Conservation (phyloP, 2,888 invertebrate species). For the Ormyrus rosae region DNA sequence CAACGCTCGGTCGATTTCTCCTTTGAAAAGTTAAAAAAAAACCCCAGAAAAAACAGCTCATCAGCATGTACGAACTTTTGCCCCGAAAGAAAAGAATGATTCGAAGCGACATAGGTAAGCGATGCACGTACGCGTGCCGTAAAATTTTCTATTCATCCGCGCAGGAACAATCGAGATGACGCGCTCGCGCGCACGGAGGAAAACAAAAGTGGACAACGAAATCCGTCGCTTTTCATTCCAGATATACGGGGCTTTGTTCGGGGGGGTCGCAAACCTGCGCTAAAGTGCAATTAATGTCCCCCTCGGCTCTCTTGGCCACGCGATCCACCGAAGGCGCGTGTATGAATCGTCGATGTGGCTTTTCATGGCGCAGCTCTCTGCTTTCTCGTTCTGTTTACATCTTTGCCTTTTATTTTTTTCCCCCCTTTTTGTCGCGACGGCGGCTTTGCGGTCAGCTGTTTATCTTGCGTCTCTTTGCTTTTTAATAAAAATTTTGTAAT, state of each 20-base stretch:
- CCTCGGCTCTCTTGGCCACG: constrained; percentile 31
- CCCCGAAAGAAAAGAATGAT: constrained; percentile 15
- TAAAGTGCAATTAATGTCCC: constrained; percentile 56
- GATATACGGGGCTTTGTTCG: constrained; percentile 5
- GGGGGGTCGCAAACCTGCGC: constrained; percentile 6
- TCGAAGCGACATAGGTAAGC: constrained; percentile 23
- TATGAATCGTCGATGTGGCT: background rate
- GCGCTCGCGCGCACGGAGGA: constrained; percentile 3
- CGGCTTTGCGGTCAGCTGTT: no score
- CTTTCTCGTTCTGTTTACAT: background rate
- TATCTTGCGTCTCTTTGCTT: no score
- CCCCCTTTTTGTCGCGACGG: no score
- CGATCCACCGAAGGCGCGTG: constrained; percentile 8
- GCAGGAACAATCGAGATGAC: constrained; percentile 21
- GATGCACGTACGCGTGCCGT: constrained; percentile 23
- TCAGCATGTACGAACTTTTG: background rate
- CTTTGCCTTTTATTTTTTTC: no score
- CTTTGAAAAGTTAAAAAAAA: no score
- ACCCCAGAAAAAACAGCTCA: background rate
- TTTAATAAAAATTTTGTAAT: no score
- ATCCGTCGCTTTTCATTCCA: constrained; percentile 37
- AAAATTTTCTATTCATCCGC: constrained; percentile 36
- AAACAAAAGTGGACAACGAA: constrained; percentile 40
- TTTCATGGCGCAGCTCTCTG: background rate
- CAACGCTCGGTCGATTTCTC: no score